Percentiles rank a stretch among this genome's conserved stretches.
These are phyloP conservation scores for Mormyrops attenuatus DNA, from an alignment of 2,797 vertebrate species.

Conservation along the genomic window DNA sequence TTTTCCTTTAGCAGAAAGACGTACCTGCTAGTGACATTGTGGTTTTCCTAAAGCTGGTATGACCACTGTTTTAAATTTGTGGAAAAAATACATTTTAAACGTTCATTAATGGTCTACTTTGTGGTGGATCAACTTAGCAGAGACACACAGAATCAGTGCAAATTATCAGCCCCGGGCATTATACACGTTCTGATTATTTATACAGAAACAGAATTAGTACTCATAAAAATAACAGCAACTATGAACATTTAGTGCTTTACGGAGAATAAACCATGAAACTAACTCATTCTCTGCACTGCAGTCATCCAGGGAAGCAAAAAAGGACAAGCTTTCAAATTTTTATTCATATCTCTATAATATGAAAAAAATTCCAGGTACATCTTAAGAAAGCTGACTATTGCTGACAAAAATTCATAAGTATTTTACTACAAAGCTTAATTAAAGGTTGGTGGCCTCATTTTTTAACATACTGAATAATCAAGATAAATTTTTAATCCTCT, in stretches of 20 bases:
- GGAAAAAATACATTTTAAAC: background rate
- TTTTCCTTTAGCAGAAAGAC: background rate
- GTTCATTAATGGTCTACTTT: background rate
- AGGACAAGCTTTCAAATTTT: background rate
- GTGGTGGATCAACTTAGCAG: background rate
- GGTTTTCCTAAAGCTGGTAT: background rate
- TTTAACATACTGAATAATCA: background rate
- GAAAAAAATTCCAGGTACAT: background rate
- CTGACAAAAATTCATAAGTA: background rate
- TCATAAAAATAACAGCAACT: background rate
- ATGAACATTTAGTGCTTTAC: background rate
- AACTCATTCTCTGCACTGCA: background rate
- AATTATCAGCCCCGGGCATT: background rate
- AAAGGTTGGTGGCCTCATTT: background rate
- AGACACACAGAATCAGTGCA: background rate
- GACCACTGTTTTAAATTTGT: background rate
- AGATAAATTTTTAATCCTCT: background rate
- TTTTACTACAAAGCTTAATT: background rate
- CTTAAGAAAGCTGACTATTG: background rate
- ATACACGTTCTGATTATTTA: background rate
- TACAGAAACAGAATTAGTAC: background rate
- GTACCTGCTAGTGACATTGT: background rate
- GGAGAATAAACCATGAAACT: background rate
- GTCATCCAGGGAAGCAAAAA: background rate
- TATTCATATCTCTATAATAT: background rate